Percentiles rank a stretch among this genome's conserved stretches.
Evolutionary conservation across 2,113 vertebrate species (phyloP).

Genomic region (Aspiorhynchus laticeps): DNA sequence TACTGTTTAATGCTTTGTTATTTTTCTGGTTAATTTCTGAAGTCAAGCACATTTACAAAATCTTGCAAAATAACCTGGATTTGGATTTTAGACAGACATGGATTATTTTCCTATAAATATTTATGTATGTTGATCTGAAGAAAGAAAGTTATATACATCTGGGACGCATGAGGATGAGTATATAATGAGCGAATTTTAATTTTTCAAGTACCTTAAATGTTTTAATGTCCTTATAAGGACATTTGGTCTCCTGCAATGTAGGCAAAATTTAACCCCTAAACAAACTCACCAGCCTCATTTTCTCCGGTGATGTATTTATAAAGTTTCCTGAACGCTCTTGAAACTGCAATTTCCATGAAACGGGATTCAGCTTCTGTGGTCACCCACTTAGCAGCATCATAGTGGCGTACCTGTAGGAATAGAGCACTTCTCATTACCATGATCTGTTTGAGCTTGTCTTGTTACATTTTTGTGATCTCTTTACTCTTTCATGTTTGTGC

Average conservation of each 20-base stretch:
- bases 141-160: neutral
- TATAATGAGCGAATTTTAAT: neutral
- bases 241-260: neutral
- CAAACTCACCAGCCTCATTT: slow-evolving; percentile 64
- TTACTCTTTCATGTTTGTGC: neutral
- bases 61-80: too few species aligned
- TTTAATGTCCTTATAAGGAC: neutral
- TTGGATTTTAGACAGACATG: neutral
- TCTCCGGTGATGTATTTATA: slow-evolving; percentile 71
- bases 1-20: too few species aligned
- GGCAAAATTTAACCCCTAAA: neutral
- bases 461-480: neutral
- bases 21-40: too few species aligned
- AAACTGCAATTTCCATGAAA: slow-evolving; percentile 58
- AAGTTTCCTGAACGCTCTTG: slow-evolving; percentile 64
- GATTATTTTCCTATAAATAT: neutral
- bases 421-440: neutral
- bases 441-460: neutral
- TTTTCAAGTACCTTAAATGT: neutral
- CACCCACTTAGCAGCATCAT: slow-evolving; percentile 70
- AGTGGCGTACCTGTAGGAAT: slow-evolving; percentile 70
- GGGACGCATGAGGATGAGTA: neutral
- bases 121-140: neutral
- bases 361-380: slow-evolving; percentile 52
- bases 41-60: too few species aligned